Base-by-base conservation (phyloP, 2,888 invertebrate genomes). In the Drosophila sordidula region DNA sequence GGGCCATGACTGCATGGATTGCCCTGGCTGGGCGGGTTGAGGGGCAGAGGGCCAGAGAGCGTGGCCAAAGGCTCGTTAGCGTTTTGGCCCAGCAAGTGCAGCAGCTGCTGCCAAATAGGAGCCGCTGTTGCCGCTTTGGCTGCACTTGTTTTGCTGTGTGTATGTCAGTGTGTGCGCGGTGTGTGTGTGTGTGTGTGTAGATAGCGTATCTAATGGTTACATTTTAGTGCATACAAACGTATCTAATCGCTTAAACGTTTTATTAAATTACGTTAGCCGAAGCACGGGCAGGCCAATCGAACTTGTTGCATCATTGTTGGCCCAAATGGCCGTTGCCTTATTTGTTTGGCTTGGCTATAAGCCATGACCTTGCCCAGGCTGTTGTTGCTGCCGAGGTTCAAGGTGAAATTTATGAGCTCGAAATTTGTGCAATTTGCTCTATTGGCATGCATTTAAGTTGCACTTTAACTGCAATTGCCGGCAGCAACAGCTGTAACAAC, bases 221-320 rank as follows among this genome's bases (percentile, higher is more conserved):
- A 86, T 82, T 86, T 89, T 78, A 87, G 85, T 87, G 83, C 81
- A 87, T 74, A 88, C 86, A 80, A 85, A 88, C 87, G 82, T 90
- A 90, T 90, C 90, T 90, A 90, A 90, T 90, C 90, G 90, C 61
- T 80, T 84, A 87, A 90, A 89, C 90, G 87, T 90, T 90, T 90
- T 90, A 90, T 90, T 90, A 90, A 90, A 90, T 90, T 90, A 90
- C 90, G 83, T 81, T 87, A 80, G 82, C 63, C 67, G 73, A 50
- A 52, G 51, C 36, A n/a, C 6, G 16, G 51, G 61, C 47, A 45
- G 62, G 65, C 57, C 71, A 58, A 80, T 78, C 78, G 78, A 81
- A 82, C 79, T 80, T 89, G 85, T 84, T 88, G 87, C 87, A 88
- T 87, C 87, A 87, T 81, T 87, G 75, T 75, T 72, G 76, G 55